Base-by-base conservation (phyloP, 2,797 vertebrate species). In the Cuniculus paca region DNA sequence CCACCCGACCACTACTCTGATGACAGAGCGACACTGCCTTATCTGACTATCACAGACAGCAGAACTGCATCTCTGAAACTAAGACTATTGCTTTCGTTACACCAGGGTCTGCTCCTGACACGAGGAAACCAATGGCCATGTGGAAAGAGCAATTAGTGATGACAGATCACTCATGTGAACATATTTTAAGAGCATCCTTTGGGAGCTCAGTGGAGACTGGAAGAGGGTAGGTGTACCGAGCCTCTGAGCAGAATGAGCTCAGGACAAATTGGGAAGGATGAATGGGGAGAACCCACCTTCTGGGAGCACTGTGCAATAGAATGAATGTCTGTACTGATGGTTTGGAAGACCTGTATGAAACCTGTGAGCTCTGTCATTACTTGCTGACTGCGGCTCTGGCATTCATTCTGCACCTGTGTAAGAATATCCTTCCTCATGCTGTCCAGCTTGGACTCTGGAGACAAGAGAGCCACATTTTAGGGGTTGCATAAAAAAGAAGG, bases 281-380 rank as follows among this genome's bases (percentile, higher is more conserved):
- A 5, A n/a, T 8, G 22, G 52, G 89, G 52, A 58, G 1, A 28
- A 0, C 92, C 26, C 98, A 99, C 99, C 99, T 95, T 98, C 52
- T 98, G 93, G 48, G 98, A 98, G 81, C 99, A 99, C 88, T 92
- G 96, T 56, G 98, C 98, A 42, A 99, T 98, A 42, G 98, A 77
- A 0, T 97, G 91, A 77, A 99, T 94, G 84, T 98, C 98, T 1
- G 91, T 88, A 2, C 97, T 98, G 70, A 99, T 97, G 1, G 45
- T 93, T 74, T 97, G 95, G 42, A 99, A 98, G 74, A 98, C 95
- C 39, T 97, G 92, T 14, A 98, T 77, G 31, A 96, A 97, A 12
- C 34, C 97, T 24, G 97, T 98, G 94, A 99, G 92, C 88, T 99
- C 98, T 3, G 92, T 97, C 28, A 98, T 88, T 5, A 99, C 94